Base-by-base conservation (phyloP, 2,113 vertebrate species). In the Ammodramus savannarum region DNA sequence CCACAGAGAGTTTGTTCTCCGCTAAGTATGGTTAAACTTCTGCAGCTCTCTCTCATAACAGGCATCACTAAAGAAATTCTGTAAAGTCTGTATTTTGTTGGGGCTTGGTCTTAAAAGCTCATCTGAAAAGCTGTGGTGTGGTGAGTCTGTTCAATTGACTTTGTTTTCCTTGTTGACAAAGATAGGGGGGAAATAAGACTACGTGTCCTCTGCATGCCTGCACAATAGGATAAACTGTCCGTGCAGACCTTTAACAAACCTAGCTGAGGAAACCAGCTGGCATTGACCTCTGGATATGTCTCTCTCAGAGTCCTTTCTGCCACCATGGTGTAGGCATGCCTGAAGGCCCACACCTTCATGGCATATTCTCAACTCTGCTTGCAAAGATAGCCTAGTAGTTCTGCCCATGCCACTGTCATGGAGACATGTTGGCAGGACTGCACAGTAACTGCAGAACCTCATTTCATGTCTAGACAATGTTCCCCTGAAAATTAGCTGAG, bases 181-280 rank as follows among this genome's bases (percentile, higher is more conserved):
- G 17, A 13, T 13, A 2, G 11, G 11, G 7, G 29, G 5, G 5
- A 44, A 55, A 7, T 81, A 69, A 31, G 19, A 44, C 21, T 34
- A 2, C 0, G 0, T 16, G 26, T 49, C 4, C 16, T 67, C 46
- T 58, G 9, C 41, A 19, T 21, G 43, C 25, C n/a, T 80, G 44
- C 46, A 41, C 59, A 69, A 25, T 11, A 68, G 43, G 43, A 39
- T 76, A 20, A 80, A 32, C n/a, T 58, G 34, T 39, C 49, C 8
- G 0, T 59, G 54, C 31, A 77, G 48, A 38, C 17, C 11, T 77
- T 25, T 17, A 58, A n/a, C 73, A 69, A 89, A 66, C 19, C 34
- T 23, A 18, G 11, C 49, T 62, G 41, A 65, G 67, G 54, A 85
- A 79, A 26, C 43, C 9, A 29, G 54, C 67, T 86, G 36, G 18